Conservation (phyloP, 2,113 vertebrate genomes). For the Sus scrofa region DNA sequence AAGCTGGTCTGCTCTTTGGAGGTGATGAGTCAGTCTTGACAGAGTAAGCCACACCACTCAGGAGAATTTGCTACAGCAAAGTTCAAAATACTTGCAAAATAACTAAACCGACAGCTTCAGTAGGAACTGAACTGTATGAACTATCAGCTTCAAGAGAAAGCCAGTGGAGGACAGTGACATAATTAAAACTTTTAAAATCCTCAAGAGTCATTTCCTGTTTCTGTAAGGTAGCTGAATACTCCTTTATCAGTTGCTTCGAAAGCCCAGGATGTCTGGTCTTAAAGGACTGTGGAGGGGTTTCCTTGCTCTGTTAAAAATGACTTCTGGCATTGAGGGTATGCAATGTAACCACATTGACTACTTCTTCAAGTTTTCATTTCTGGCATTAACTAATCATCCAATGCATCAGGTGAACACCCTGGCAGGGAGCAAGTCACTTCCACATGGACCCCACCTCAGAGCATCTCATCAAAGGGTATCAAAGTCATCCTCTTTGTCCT, state of each 20-base stretch:
- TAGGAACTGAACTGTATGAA: background rate
- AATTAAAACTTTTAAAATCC: conserved; percentile 43
- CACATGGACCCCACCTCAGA: background rate
- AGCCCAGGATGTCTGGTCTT: background rate
- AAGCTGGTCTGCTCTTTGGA: background rate
- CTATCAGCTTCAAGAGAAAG: conserved; percentile 32
- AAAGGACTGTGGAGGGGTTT: background rate
- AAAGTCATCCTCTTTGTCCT: background rate
- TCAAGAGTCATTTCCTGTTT: conserved; percentile 71
- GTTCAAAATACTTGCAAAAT: conserved; percentile 53
- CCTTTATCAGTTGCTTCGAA: background rate
- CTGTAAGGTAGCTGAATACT: background rate
- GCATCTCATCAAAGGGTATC: background rate
- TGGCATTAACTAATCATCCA: background rate
- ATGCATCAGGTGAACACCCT: background rate
- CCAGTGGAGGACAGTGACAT: conserved; percentile 8
- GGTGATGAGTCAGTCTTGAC: conserved; percentile 50
- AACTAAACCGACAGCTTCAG: background rate
- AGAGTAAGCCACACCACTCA: background rate
- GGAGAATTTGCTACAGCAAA: conserved; percentile 7
- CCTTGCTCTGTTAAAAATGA: background rate
- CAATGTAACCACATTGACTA: background rate
- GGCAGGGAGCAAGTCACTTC: background rate
- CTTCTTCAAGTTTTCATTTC: conserved; percentile 44
- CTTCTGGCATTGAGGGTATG: background rate